Percentiles rank a stretch among this genome's conserved stretches.
Evolutionary conservation across 2,888 invertebrate species (phyloP).

Genomic region (Parnassius mnemosyne): DNA sequence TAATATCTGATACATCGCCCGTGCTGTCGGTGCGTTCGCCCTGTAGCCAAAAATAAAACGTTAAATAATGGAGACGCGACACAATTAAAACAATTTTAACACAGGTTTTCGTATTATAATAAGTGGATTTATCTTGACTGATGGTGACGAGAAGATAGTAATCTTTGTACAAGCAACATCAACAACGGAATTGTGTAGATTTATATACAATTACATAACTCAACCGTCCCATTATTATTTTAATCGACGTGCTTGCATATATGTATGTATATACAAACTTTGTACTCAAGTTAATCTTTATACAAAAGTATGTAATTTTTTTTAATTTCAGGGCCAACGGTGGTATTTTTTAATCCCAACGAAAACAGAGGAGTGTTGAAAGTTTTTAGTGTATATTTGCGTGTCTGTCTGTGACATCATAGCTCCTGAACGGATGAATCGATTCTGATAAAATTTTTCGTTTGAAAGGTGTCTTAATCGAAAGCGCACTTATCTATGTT

Average conservation of each 20-base stretch:
- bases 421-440: no score
- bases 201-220: slow-evolving; percentile 21
- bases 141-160: slow-evolving; percentile 43
- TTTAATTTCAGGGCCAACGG: background rate
- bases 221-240: background rate
- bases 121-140: slow-evolving; percentile 20
- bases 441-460: no score
- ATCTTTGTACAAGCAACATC: slow-evolving; percentile 35
- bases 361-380: no score
- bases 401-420: no score
- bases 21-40: slow-evolving; percentile 83
- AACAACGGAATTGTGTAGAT: slow-evolving; percentile 22
- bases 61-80: slow-evolving; percentile 2
- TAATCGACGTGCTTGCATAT: background rate
- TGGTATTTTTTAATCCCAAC: no score
- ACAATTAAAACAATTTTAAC: slow-evolving; percentile 14
- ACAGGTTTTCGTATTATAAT: slow-evolving; percentile 4
- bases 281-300: background rate
- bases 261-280: background rate
- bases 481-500: no score
- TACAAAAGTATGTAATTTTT: no score
- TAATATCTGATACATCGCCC: slow-evolving; percentile 89
- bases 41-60: slow-evolving; percentile 36
- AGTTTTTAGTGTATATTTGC: no score
- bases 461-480: no score